Conservation (phyloP, 2,888 invertebrate genomes). For the Phymatocera aterrima region DNA sequence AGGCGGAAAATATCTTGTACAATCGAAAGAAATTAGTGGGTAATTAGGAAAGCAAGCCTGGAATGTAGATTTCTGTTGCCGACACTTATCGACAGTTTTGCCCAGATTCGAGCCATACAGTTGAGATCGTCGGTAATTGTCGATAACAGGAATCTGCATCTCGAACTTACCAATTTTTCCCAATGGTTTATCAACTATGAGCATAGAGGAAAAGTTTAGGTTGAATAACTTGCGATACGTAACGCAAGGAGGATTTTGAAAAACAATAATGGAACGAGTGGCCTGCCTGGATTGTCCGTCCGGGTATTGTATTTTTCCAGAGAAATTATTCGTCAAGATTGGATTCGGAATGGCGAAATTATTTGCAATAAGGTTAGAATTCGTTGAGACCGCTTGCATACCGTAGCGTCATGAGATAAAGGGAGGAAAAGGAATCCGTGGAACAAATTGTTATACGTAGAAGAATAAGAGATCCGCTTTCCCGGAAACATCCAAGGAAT, state of each 20-base stretch:
- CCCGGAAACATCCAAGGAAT: constrained; percentile 18
- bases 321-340: not conserved
- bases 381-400: not conserved
- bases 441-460: constrained; percentile 25
- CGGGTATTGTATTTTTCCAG: not conserved
- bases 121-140: too few relatives aligned
- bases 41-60: too few relatives aligned
- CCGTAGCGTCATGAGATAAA: not conserved
- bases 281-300: not conserved
- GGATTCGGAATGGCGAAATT: not conserved
- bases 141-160: too few relatives aligned
- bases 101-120: too few relatives aligned
- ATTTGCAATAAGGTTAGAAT: not conserved
- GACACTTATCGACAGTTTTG: too few relatives aligned
- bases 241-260: not conserved
- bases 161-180: too few relatives aligned
- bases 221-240: too few relatives aligned
- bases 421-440: constrained; percentile 1
- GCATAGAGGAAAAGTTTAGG: too few relatives aligned
- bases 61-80: too few relatives aligned
- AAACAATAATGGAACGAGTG: not conserved
- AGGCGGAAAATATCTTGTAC: too few relatives aligned
- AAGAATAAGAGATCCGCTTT: constrained; percentile 33
- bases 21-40: too few relatives aligned
- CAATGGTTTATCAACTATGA: too few relatives aligned